These are phyloP conservation scores for Myiotriccus ornatus DNA, from an alignment of 2,797 vertebrate species.

Conservation along the genomic window DNA sequence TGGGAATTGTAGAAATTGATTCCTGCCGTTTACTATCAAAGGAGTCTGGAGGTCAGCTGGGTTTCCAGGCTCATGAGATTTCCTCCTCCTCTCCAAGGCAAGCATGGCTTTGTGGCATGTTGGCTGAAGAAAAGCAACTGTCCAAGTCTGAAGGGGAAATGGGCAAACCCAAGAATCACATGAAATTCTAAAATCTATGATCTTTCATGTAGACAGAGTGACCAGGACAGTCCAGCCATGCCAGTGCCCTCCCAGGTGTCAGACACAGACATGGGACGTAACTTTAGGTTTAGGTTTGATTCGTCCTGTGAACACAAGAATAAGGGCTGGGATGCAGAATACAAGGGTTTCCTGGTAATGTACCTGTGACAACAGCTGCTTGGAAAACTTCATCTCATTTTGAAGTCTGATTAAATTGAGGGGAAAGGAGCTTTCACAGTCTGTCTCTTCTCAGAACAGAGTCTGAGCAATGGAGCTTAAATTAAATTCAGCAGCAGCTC, in stretches of 20 bases:
- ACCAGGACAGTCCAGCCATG: neutral
- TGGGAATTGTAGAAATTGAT: neutral
- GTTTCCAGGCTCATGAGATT: constrained; percentile 4
- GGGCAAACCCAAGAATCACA: neutral
- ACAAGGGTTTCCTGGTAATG: neutral
- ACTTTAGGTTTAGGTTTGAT: neutral
- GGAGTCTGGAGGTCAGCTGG: neutral
- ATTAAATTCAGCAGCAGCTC: constrained; percentile 31
- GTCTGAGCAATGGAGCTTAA: constrained; percentile 5
- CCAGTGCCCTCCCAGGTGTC: neutral
- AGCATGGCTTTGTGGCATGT: neutral
- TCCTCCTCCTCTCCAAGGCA: neutral
- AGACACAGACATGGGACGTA: accelerated
- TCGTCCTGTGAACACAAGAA: neutral
- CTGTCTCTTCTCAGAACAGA: constrained; percentile 26
- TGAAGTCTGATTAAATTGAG: constrained; percentile 30
- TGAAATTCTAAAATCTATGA: neutral
- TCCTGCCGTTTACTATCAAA: neutral
- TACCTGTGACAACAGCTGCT: constrained; percentile 5
- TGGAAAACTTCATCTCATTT: constrained; percentile 38
- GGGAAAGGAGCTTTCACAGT: constrained; percentile 16
- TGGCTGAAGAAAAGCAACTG: neutral
- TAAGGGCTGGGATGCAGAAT: neutral
- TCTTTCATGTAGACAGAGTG: neutral
- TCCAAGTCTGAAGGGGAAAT: neutral